Evolutionary conservation across 2,888 invertebrate genomes (phyloP), one percentile per base, ranked within the genome.

Genomic region (Bruchidius siliquastri): DNA sequence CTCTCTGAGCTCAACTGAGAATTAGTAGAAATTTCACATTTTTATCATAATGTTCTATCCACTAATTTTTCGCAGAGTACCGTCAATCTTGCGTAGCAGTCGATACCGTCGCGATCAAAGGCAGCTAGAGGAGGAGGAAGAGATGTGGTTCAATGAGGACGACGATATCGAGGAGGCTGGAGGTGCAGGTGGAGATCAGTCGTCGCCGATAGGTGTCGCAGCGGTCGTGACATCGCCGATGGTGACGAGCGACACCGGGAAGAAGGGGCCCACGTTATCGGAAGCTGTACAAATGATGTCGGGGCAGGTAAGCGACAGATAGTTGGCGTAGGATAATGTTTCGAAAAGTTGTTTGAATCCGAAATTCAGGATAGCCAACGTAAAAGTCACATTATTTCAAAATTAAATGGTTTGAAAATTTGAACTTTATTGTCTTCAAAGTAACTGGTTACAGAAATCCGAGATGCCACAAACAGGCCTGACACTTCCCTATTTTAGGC

Each of bases 61-160:
- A n/a, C n/a, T n/a, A n/a, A n/a, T 13, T 49, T 76, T 68, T 77
- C 79, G 72, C 76, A 94, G 93, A 80, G 93, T 94, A 72, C 93
- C 94, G 73, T 93, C 96, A 74, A 92, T 96, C 82, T 88, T 97
- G 80, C 90, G 96, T 78, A 92, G 90, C 80, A 90, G 89, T 84
- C 91, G 98, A 79, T 97, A 94, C 87, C 90, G 98, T 77, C 91
- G 97, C 77, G 98, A 98, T 88, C 95, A 96, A 81, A 91, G 98
- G 73, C 94, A 96, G 85, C 91, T 97, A 82, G 98, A 99, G 79
- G 98, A 98, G 84, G 98, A 98, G 82, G 98, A 99, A 84, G 98
- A 98, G 88, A 96, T 97, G 92, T 99, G 98, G 98, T 98, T 98
- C 87, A 97, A 97, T 85, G 97, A 97, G 82, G 98, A 98, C 79